These are phyloP conservation scores for Kryptolebias ocellatus DNA, from an alignment of 2,797 vertebrate genomes.

Conservation along the genomic window DNA sequence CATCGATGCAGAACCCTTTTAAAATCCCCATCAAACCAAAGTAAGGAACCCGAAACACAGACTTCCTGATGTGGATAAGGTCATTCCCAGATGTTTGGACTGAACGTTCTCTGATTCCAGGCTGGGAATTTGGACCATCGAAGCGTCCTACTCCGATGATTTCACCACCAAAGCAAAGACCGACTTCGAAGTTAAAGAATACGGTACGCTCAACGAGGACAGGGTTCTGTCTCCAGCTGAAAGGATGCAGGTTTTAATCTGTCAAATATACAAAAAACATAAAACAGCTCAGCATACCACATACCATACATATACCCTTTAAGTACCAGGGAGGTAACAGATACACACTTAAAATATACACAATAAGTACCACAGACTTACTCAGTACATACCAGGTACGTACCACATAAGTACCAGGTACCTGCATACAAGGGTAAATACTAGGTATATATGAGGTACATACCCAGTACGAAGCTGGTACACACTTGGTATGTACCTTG, in stretches of 20 bases:
- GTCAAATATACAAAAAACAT: too few relatives aligned
- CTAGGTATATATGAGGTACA: too few relatives aligned
- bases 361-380: too few relatives aligned
- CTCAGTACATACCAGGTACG: too few relatives aligned
- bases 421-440: too few relatives aligned
- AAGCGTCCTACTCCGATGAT: slow-evolving; percentile 85
- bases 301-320: too few relatives aligned
- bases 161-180: slow-evolving; percentile 82
- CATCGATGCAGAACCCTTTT: slow-evolving; percentile 89
- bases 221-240: not conserved
- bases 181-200: slow-evolving; percentile 92
- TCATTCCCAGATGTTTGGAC: not conserved
- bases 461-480: too few relatives aligned
- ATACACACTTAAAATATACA: too few relatives aligned
- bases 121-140: slow-evolving; percentile 89
- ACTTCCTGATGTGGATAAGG: not conserved
- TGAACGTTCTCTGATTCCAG: slow-evolving; percentile 62
- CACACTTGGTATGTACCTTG: too few relatives aligned
- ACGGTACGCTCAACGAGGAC: slow-evolving; percentile 76
- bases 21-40: slow-evolving; percentile 93
- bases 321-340: too few relatives aligned
- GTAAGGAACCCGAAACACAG: slow-evolving; percentile 67
- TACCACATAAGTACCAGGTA: too few relatives aligned
- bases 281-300: too few relatives aligned
- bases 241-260: not conserved